Evolutionary conservation across 2,888 invertebrate genomes (phyloP).

Genomic region (Tubulanus polymorphus): DNA sequence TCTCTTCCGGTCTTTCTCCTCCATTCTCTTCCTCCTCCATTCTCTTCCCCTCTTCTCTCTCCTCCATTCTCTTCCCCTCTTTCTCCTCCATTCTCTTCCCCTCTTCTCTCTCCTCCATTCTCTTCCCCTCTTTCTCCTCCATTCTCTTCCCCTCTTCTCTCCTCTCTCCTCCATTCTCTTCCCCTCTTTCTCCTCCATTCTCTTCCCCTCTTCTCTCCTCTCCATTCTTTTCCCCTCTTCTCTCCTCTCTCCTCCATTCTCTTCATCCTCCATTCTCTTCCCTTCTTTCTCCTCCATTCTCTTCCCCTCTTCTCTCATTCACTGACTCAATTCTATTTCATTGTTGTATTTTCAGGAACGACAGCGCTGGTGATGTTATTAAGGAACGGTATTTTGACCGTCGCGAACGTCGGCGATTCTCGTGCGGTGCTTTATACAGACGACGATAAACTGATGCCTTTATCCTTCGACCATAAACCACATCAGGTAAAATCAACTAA

Average conservation of each 20-base stretch:
- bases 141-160: neutral
- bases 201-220: neutral
- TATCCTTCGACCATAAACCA: slow-evolving; percentile 96
- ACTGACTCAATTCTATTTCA: neutral
- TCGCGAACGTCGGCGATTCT: slow-evolving; percentile 96
- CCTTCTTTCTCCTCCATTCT: neutral
- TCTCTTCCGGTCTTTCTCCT: neutral
- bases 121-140: slow-evolving; percentile 3
- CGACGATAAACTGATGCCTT: slow-evolving; percentile 81
- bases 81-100: slow-evolving; percentile 1
- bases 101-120: slow-evolving; percentile 4
- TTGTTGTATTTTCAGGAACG: slow-evolving; percentile 63
- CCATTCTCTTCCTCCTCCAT: neutral
- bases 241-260: neutral
- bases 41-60: neutral
- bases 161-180: neutral
- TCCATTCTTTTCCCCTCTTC: neutral
- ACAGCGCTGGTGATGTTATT: slow-evolving; percentile 87
- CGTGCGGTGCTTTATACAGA: slow-evolving; percentile 92
- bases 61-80: slow-evolving; percentile 56
- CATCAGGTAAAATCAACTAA: slow-evolving; percentile 67
- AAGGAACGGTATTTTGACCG: slow-evolving; percentile 75
- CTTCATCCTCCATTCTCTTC: slow-evolving; percentile 1
- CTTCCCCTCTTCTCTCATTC: neutral
- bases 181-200: neutral